Base-by-base conservation (phyloP, 2,113 vertebrate genomes). In the Toxotes jaculatrix region DNA sequence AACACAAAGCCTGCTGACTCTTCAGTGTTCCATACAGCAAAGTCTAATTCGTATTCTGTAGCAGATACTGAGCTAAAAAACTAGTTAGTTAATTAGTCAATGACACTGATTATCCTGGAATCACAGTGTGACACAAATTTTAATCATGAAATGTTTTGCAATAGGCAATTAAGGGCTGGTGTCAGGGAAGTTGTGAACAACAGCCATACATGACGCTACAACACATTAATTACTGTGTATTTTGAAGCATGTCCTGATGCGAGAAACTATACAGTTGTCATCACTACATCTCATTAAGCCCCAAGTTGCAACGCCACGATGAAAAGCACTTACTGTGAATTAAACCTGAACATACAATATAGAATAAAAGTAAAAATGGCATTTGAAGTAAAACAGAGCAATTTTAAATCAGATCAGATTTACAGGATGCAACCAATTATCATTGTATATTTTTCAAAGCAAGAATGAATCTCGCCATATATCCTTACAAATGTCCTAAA, bases 401-500 rank as follows among this genome's bases (percentile, higher is more conserved):
- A 51, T 4, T 19, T 36, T 1, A 57, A 78, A 81, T 61, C n/a
- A 5, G 17, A 64, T 31, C 4, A 9, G 21, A 14, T 61, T 42
- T 67, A 31, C 7, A 49, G 11, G 10, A 27, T 40, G 16, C 17
- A 74, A 34, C 34, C 23, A 1, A n/a, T 69, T 34, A 68, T 64
- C 5, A 56, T 67, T n/a, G 34, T 7, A 1, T 47, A 8, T 71
- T 64, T 61, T 49, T 38, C 45, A 65, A 66, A 49, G 56, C 43
- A 16, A 73, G 43, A 73, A 49, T 65, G 7, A 59, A 59, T 74
- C 53, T 69, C 23, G 38, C 34, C 4, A 3, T 42, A 76, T 43
- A 45, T 62, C 45, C 69, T 45, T 43, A 74, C 63, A 79, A 77
- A 78, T 42, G 62, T 69, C 76, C 84, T 68, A 66, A 62, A 77